phyloP scores from a whole-genome alignment of 2,797 vertebrate species.

The Vultur gryphus region DNA sequence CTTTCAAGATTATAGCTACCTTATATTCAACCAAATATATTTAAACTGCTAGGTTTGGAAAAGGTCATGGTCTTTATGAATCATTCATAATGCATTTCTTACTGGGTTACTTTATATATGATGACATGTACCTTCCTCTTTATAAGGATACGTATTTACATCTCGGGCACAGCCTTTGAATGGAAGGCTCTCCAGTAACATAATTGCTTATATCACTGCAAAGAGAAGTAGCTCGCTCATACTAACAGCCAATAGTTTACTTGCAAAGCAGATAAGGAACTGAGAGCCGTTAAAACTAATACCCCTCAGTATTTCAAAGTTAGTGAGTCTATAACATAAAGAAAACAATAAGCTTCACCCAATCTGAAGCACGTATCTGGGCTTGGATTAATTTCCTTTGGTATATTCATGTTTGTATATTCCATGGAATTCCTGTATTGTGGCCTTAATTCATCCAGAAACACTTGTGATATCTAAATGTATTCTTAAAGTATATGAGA shows the following conservation, averaged over 20 bases:
- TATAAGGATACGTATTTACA: background rate
- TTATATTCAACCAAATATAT: background rate
- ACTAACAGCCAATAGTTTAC: background rate
- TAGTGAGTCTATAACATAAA: background rate
- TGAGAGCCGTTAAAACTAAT: background rate
- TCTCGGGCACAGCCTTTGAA: background rate
- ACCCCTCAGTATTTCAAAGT: background rate
- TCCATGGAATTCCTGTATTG: background rate
- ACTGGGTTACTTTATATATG: background rate
- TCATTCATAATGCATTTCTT: background rate
- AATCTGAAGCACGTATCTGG: background rate
- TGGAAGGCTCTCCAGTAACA: background rate
- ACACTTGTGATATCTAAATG: background rate
- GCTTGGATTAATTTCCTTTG: background rate
- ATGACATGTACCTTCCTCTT: background rate
- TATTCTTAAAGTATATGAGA: background rate
- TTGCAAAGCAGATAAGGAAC: background rate
- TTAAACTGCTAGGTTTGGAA: background rate
- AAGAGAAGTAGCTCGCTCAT: background rate
- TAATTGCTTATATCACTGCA: background rate
- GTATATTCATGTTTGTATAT: background rate
- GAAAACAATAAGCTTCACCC: background rate
- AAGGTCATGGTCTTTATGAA: slow-evolving; percentile 9
- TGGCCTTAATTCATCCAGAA: background rate
- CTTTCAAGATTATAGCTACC: background rate